These are phyloP conservation scores for Steromphala cineraria DNA, from an alignment of 2,888 invertebrate genomes.

Conservation along the genomic window DNA sequence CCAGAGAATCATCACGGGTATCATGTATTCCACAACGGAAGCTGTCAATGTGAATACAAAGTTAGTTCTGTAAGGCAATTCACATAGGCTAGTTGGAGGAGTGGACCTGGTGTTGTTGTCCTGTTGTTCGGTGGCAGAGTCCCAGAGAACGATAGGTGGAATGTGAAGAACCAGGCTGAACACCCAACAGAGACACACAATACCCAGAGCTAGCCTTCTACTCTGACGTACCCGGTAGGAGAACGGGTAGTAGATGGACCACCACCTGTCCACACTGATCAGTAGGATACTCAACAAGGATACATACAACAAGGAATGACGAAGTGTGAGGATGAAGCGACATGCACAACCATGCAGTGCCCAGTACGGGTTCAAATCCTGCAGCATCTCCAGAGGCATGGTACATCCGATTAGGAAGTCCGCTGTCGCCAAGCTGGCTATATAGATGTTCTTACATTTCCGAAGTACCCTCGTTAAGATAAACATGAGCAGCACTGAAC, in stretches of 20 bases:
- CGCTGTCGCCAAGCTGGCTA: constrained; percentile 62
- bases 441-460: constrained; percentile 63
- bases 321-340: constrained; percentile 47
- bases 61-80: constrained; percentile 50
- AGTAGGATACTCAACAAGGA: constrained; percentile 64
- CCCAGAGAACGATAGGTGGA: constrained; percentile 54
- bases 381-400: constrained; percentile 56
- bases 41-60: constrained; percentile 46
- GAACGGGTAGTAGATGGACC: constrained; percentile 67
- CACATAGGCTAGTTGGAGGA: constrained; percentile 17
- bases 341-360: constrained; percentile 43
- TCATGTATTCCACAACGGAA: constrained; percentile 52
- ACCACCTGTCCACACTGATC: constrained; percentile 65
- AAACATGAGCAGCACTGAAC: constrained; percentile 60
- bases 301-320: constrained; percentile 56
- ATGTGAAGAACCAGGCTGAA: constrained; percentile 56
- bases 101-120: background rate
- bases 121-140: constrained; percentile 28
- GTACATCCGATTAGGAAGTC: constrained; percentile 61
- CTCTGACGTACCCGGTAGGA: constrained; percentile 61
- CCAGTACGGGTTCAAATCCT: constrained; percentile 51
- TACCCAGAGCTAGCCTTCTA: constrained; percentile 47
- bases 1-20: constrained; percentile 55
- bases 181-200: constrained; percentile 53
- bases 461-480: constrained; percentile 49